Evolutionary conservation across 2,797 vertebrate genomes (phyloP), one percentile per base, ranked within the genome.

Genomic region (Knipowitschia caucasica): DNA sequence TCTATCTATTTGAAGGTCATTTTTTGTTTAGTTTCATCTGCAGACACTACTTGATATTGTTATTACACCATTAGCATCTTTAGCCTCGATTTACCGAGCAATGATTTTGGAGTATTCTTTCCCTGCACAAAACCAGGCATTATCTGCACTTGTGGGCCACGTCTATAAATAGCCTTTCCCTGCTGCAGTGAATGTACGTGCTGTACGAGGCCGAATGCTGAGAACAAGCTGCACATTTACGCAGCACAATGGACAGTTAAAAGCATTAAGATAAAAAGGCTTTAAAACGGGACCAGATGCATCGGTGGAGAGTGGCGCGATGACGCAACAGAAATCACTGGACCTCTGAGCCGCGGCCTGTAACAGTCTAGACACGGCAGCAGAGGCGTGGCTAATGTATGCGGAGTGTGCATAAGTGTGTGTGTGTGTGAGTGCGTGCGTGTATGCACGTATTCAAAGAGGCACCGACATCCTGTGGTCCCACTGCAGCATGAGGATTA

Each of bases 131-230:
- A 59, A 69, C 59, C 50, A 36, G 63, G 69, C 56, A 50, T 62
- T 67, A 50, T 67, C 77, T 66, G 66, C 69, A 71, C 68, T 72
- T 67, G 57, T 58, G 63, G 61, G 56, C 55, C 63, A 69, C 15
- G 39, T 74, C 81, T 86, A 85, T 59, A 79, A 83, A 86, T 85
- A 86, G 82, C 65, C 51, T 43, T 62, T 52, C 31, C 51, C 18
- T 74, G 69, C 75, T 82, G 79, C 78, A 78, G 76, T 75, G 73
- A 66, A 79, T 23, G 55, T 76, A 59, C 46, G 60, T 71, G 68
- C 58, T 43, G 60, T 40, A 65, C 57, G 66, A 47, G 26, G 40
- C 50, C 54, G 55, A 74, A 68, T 53, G 56, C 69, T 43, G 58
- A 25, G 50, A 66, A 56, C 44, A 43, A 42, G 44, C 75, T 71